A percentile compares a stretch with the other conserved stretches of the same genome.
Evolutionary conservation across 2,797 vertebrate genomes (phyloP).

Genomic region (Sebastes diploproa): DNA sequence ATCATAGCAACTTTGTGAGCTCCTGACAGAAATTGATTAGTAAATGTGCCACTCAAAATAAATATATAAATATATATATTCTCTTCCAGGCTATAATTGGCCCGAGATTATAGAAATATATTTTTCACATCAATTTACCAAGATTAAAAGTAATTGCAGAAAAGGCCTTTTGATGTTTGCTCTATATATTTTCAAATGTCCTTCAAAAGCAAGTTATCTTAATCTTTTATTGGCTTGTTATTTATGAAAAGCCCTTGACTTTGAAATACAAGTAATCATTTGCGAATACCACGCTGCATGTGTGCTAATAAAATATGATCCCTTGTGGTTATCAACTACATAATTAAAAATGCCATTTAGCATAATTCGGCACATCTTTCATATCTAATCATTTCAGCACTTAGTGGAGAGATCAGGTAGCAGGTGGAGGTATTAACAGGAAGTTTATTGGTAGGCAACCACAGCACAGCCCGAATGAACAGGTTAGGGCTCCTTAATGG

Average conservation of each 20-base stretch:
- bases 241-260: not conserved
- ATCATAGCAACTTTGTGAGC: not conserved
- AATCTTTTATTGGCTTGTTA: not conserved
- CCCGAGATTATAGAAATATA: not conserved
- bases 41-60: not conserved
- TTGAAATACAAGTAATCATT: not conserved
- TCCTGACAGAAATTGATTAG: not conserved
- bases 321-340: not conserved
- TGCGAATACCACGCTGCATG: not conserved
- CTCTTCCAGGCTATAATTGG: not conserved
- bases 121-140: not conserved
- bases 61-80: not conserved
- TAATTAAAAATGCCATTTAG: not conserved
- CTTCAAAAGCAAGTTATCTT: not conserved
- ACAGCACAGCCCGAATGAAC: slow-evolving; percentile 7
- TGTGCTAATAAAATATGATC: not conserved
- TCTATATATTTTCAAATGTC: not conserved
- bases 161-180: not conserved
- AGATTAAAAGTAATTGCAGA: not conserved
- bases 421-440: slow-evolving; percentile 3
- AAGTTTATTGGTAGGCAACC: slow-evolving; percentile 1
- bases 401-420: not conserved
- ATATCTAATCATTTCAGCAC: not conserved
- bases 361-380: not conserved
- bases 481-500: slow-evolving; percentile 4